These are phyloP conservation scores for Arge pagana DNA, from an alignment of 2,888 invertebrate species.

Conservation along the genomic window DNA sequence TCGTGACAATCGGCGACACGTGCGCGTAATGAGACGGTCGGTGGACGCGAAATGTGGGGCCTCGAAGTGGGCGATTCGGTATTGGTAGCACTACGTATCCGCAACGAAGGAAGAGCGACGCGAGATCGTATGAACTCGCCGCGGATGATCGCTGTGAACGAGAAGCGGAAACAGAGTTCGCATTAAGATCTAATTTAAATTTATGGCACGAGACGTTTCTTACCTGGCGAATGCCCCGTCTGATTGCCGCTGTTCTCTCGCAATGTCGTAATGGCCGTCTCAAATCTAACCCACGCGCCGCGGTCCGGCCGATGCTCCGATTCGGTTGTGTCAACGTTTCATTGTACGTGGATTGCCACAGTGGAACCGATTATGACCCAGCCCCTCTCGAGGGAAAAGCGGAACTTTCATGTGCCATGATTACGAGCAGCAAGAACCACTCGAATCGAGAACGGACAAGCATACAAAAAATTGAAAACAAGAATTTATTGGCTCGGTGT, in stretches of 20 bases:
- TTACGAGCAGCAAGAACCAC: too few species aligned
- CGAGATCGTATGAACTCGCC: too few species aligned
- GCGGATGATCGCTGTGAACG: too few species aligned
- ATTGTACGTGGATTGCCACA: background rate
- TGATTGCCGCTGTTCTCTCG: slow-evolving; percentile 34
- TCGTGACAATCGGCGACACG: too few species aligned
- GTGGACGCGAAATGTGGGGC: background rate
- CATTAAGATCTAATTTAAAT: slow-evolving; percentile 48
- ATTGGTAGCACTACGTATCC: slow-evolving; percentile 3
- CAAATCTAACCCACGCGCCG: slow-evolving; percentile 7
- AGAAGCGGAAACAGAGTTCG: slow-evolving; percentile 24
- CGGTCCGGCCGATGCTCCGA: slow-evolving; percentile 3
- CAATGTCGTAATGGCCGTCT: slow-evolving; percentile 9
- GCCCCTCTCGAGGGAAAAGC: too few species aligned
- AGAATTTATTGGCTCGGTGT: too few species aligned
- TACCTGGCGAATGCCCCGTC: slow-evolving; percentile 31
- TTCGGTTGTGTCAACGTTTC: slow-evolving; percentile 4
- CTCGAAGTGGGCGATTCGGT: slow-evolving; percentile 6
- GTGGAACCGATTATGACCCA: slow-evolving; percentile 11
- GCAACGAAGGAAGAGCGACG: slow-evolving; percentile 9
- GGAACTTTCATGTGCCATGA: too few species aligned
- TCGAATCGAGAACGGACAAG: too few species aligned
- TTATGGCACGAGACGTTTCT: slow-evolving; percentile 44
- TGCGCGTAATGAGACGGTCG: too few species aligned
- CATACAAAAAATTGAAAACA: too few species aligned